phyloP scores from a whole-genome alignment of 2,797 vertebrate species.

The Lepidocolaptes lacrymiger region DNA sequence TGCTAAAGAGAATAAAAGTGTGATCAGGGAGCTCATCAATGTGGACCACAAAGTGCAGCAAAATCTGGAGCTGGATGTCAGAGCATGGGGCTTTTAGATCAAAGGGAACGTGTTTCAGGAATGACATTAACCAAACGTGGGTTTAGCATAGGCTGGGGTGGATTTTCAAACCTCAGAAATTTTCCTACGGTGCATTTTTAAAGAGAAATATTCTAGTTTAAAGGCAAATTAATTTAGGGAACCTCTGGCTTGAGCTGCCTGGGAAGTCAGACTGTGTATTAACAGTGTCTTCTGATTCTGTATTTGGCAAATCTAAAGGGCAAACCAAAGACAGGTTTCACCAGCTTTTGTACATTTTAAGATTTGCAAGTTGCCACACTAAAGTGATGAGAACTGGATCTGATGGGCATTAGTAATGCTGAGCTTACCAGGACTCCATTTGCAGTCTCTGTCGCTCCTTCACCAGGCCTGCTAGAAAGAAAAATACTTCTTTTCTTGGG shows the following conservation, averaged over 20 bases:
- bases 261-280: background rate
- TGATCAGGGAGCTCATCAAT: background rate
- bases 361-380: background rate
- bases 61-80: background rate
- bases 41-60: background rate
- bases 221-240: slow-evolving; percentile 14
- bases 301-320: slow-evolving; percentile 8
- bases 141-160: background rate
- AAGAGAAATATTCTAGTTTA: slow-evolving; percentile 19
- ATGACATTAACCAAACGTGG: background rate
- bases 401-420: slow-evolving; percentile 45
- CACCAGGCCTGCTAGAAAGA: background rate
- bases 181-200: slow-evolving; percentile 34
- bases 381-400: slow-evolving; percentile 32
- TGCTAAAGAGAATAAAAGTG: background rate
- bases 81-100: background rate
- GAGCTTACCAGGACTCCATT: background rate
- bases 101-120: background rate
- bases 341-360: background rate
- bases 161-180: slow-evolving; percentile 27
- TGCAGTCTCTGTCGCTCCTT: background rate
- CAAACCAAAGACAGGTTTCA: slow-evolving; percentile 51
- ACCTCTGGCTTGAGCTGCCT: background rate
- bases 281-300: background rate
- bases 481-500: background rate